These are phyloP conservation scores for Zosterops lateralis DNA, from an alignment of 2,113 vertebrate species.

Conservation along the genomic window DNA sequence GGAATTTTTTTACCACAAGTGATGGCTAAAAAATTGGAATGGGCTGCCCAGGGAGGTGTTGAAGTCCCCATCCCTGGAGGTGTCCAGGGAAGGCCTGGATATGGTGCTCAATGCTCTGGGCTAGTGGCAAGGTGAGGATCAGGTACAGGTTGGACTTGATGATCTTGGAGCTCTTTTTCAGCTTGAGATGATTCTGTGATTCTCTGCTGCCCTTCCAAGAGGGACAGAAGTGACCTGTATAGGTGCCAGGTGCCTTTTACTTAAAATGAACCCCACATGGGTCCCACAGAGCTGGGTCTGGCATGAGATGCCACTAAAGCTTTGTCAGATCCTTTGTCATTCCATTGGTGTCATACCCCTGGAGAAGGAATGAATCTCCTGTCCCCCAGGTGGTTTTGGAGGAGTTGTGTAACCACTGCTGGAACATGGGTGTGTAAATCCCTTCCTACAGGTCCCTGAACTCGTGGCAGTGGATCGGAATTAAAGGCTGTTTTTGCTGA, in stretches of 20 bases:
- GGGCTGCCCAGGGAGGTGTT: not conserved
- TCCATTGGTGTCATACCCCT: not conserved
- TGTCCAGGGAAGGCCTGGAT: not conserved
- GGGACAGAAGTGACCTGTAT: too few species aligned
- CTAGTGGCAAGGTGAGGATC: too few species aligned
- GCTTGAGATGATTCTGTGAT: rapidly evolving
- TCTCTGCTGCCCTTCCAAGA: not conserved
- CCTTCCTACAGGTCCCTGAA: not conserved
- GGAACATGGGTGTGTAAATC: not conserved
- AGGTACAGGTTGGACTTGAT: rapidly evolving
- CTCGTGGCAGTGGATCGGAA: not conserved
- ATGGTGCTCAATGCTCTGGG: not conserved
- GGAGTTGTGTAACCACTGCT: not conserved
- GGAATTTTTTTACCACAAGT: not conserved
- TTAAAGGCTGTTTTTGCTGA: not conserved
- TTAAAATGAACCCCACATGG: not conserved
- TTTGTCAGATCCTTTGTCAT: not conserved
- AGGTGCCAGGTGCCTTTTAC: not conserved
- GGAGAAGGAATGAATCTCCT: not conserved
- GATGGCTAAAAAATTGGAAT: not conserved
- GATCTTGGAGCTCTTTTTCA: not conserved
- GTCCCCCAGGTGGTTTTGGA: not conserved
- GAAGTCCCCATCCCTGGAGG: not conserved
- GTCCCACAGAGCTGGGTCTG: not conserved
- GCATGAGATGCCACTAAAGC: not conserved